Conservation (phyloP, 2,797 vertebrate species). For the Bucorvus abyssinicus region DNA sequence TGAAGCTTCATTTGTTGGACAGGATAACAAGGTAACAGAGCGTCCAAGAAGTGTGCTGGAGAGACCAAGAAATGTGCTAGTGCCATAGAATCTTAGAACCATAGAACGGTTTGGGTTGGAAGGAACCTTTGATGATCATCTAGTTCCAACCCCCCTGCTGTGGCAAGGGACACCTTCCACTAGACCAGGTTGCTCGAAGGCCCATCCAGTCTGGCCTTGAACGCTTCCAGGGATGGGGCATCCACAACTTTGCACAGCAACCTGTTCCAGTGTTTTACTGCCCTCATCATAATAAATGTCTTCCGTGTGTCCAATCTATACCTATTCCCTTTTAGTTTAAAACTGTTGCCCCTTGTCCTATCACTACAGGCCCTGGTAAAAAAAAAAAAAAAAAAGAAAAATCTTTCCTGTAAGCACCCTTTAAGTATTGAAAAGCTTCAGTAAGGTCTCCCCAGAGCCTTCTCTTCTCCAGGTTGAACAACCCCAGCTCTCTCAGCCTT, state of each 20-base stretch:
- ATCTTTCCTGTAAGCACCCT: background rate
- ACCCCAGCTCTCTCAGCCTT: background rate
- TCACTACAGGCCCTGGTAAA: background rate
- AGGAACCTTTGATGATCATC: no score
- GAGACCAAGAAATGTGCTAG: background rate
- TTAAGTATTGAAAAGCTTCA: background rate
- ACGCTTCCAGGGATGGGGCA: background rate
- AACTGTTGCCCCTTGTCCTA: background rate
- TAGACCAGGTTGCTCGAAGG: background rate
- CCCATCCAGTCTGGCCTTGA: background rate
- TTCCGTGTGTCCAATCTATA: background rate
- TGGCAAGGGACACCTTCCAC: background rate
- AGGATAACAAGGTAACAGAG: background rate
- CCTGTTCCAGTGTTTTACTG: background rate
- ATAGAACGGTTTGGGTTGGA: background rate
- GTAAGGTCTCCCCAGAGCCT: background rate
- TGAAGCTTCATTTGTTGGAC: background rate
- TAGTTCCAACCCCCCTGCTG: no score
- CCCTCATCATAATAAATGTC: background rate
- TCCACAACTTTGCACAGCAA: background rate
- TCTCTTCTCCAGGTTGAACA: background rate
- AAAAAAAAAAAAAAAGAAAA: background rate
- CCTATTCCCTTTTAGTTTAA: background rate
- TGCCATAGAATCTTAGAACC: background rate
- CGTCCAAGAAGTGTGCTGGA: background rate